Evolutionary conservation across 2,113 vertebrate species (phyloP).

Genomic region (Psittacara wagleri): DNA sequence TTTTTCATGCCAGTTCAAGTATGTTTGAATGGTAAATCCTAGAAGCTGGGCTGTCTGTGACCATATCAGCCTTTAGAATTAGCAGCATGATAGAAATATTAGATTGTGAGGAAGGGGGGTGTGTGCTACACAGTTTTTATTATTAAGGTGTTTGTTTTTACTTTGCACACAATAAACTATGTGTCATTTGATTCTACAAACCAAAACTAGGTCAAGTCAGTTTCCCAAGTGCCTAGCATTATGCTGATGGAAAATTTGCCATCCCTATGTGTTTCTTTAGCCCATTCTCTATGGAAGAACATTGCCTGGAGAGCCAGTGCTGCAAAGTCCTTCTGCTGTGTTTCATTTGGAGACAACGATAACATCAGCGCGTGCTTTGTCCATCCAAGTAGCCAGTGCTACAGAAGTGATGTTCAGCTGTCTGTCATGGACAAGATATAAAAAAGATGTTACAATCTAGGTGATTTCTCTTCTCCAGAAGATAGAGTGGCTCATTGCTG

Average conservation of each 20-base stretch:
- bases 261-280: neutral
- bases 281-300: neutral
- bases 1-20: slow-evolving; percentile 61
- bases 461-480: neutral
- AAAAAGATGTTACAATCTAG: neutral
- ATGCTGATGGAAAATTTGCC: neutral
- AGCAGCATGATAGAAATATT: neutral
- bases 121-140: neutral
- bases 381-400: neutral
- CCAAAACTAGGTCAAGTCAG: neutral
- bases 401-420: neutral
- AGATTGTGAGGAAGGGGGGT: neutral
- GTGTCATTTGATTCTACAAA: neutral
- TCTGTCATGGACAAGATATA: neutral
- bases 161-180: neutral
- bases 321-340: neutral
- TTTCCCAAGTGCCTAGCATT: neutral
- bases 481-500: neutral
- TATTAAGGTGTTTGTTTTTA: neutral
- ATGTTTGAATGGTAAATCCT: slow-evolving; percentile 56
- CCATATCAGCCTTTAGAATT: neutral
- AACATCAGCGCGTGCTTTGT: neutral
- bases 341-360: neutral
- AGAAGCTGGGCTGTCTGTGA: neutral
- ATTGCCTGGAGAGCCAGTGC: neutral